phyloP scores from a whole-genome alignment of 2,888 invertebrate genomes.

The Plebejus argus region DNA sequence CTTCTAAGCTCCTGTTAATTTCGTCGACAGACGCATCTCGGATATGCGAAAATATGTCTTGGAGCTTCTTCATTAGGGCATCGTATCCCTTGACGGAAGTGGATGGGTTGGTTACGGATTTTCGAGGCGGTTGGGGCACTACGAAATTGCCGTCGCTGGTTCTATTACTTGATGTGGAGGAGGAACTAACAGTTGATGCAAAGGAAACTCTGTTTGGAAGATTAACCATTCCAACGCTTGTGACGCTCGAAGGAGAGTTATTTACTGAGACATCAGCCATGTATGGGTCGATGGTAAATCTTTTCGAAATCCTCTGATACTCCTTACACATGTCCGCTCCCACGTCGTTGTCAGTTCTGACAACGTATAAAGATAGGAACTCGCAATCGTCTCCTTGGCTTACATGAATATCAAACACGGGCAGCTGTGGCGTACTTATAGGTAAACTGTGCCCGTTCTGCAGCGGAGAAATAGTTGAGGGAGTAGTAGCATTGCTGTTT shows the following conservation, averaged over 20 bases:
- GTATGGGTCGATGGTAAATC: slow-evolving; percentile 73
- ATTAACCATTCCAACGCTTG: slow-evolving; percentile 70
- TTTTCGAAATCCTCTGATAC: slow-evolving; percentile 73
- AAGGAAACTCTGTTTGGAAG: slow-evolving; percentile 70
- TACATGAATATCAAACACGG: slow-evolving; percentile 70
- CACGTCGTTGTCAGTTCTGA: slow-evolving; percentile 70
- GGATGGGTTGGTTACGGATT: slow-evolving; percentile 64
- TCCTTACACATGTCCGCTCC: slow-evolving; percentile 75
- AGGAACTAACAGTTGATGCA: slow-evolving; percentile 68
- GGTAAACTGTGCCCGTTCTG: slow-evolving; percentile 73
- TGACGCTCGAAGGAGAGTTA: slow-evolving; percentile 74
- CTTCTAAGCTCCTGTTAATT: slow-evolving; percentile 59
- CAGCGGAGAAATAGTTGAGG: slow-evolving; percentile 74
- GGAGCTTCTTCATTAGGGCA: slow-evolving; percentile 66
- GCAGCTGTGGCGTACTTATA: slow-evolving; percentile 64
- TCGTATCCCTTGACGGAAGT: slow-evolving; percentile 72
- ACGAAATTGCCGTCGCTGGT: slow-evolving; percentile 76
- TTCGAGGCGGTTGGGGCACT: slow-evolving; percentile 74
- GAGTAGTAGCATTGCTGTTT: slow-evolving; percentile 68
- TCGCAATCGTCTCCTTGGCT: slow-evolving; percentile 73
- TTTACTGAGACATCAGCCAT: slow-evolving; percentile 68
- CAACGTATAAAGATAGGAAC: slow-evolving; percentile 69
- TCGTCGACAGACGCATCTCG: slow-evolving; percentile 62
- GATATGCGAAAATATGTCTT: slow-evolving; percentile 70
- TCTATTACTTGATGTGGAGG: slow-evolving; percentile 66